Percentiles rank a stretch among this genome's conserved stretches.
Evolutionary conservation across 2,797 vertebrate genomes (phyloP).

Genomic region (Pogoniulus pusillus): DNA sequence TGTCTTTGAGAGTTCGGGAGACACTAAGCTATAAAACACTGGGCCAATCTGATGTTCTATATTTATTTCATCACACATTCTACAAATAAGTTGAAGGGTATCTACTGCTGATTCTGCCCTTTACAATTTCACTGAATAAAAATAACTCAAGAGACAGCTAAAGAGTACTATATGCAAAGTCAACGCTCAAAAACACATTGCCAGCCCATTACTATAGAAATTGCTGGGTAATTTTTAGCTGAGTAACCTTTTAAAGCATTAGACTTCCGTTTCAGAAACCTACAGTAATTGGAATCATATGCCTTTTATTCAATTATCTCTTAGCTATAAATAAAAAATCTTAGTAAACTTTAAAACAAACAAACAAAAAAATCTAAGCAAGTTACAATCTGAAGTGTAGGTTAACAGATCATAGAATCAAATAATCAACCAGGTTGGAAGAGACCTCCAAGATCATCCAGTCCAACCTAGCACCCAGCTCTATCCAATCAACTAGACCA

Average conservation of each 20-base stretch:
- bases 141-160: constrained; percentile 49
- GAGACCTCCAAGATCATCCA: too few species aligned
- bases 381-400: not conserved
- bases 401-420: not conserved
- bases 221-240: not conserved
- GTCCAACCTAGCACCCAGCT: too few species aligned
- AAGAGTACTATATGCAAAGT: constrained; percentile 52
- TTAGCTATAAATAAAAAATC: not conserved
- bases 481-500: too few species aligned
- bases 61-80: not conserved
- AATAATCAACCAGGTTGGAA: too few species aligned
- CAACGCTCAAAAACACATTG: constrained; percentile 35
- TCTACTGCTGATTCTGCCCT: not conserved
- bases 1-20: not conserved
- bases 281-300: constrained; percentile 40
- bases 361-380: not conserved
- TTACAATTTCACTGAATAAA: not conserved
- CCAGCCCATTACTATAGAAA: constrained; percentile 39
- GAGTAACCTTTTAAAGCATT: constrained; percentile 43
- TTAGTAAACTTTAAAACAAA: not conserved
- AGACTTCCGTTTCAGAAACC: constrained; percentile 59
- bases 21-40: not conserved
- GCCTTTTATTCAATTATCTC: not conserved
- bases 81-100: not conserved
- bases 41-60: not conserved